A percentile compares a stretch with the other conserved stretches of the same genome.
phyloP scores from a whole-genome alignment of 2,888 invertebrate genomes.

The Andrena fulva region DNA sequence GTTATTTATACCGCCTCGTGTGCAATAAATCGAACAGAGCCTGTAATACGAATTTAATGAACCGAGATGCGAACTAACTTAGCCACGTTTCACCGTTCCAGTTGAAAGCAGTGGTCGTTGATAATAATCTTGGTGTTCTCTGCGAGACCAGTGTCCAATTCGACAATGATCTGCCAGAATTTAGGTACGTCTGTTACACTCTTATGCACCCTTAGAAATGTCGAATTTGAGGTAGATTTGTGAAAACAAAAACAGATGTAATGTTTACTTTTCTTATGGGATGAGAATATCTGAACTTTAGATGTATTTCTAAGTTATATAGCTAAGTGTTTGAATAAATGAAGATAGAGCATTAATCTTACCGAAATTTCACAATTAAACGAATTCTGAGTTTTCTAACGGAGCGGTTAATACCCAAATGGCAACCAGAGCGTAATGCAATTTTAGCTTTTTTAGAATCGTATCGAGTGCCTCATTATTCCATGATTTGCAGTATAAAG shows the following conservation, averaged over 20 bases:
- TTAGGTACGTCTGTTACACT: slow-evolving; percentile 87
- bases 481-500: neutral
- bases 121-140: slow-evolving; percentile 90
- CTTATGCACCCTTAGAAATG: neutral
- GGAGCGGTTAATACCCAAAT: neutral
- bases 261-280: too few relatives aligned
- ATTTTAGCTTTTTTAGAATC: neutral
- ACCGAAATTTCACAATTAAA: too few relatives aligned
- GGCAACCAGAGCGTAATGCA: neutral
- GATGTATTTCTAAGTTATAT: too few relatives aligned
- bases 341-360: too few relatives aligned
- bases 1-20: slow-evolving; percentile 22
- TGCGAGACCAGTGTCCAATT: slow-evolving; percentile 94
- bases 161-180: slow-evolving; percentile 97
- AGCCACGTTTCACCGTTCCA: slow-evolving; percentile 85
- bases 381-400: too few relatives aligned
- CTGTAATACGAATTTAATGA: slow-evolving; percentile 24
- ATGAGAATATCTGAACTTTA: too few relatives aligned
- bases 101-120: slow-evolving; percentile 95
- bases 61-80: slow-evolving; percentile 26
- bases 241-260: too few relatives aligned
- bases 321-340: too few relatives aligned
- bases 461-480: neutral
- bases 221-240: too few relatives aligned
- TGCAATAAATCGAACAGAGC: slow-evolving; percentile 17